Evolutionary conservation across 2,888 invertebrate species (phyloP).

Genomic region (Apotomis betuletana): DNA sequence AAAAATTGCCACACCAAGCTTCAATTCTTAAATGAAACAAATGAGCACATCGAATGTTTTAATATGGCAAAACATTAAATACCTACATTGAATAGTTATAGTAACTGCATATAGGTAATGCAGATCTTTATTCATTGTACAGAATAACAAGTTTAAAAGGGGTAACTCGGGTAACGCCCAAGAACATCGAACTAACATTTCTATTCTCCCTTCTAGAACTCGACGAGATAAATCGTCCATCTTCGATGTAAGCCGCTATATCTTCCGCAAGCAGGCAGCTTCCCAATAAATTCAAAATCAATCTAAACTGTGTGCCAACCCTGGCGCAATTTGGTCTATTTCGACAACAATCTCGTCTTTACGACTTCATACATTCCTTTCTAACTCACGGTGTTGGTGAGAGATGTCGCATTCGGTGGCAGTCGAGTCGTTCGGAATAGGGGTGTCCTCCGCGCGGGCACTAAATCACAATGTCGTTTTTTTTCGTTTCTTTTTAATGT

Average conservation of each 20-base stretch:
- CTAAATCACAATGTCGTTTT: conserved; percentile 32
- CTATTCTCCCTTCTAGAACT: conserved; percentile 46
- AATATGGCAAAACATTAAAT: no score
- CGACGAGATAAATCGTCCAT: conserved; percentile 70
- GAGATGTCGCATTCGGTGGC: conserved; percentile 10
- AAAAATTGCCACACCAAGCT: no score
- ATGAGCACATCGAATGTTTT: no score
- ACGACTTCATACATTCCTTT: conserved; percentile 18
- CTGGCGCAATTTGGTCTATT: conserved; percentile 35
- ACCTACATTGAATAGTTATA: no score
- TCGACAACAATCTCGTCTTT: conserved; percentile 36
- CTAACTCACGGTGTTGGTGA: conserved; percentile 27
- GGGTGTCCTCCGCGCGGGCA: conserved; percentile 3
- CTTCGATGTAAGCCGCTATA: conserved; percentile 66
- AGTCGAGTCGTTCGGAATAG: conserved; percentile 25
- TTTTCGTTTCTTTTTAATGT: conserved; percentile 9
- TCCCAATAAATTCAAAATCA: conserved; percentile 76
- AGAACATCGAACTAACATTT: conserved; percentile 42
- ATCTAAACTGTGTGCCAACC: conserved; percentile 57
- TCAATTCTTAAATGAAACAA: no score
- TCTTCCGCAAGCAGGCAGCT: conserved; percentile 61
- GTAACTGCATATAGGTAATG: no score
- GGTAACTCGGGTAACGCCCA: background rate
- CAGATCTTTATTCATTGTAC: no score
- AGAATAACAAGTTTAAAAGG: conserved; percentile 11